These are phyloP conservation scores for Eunapius fragilis DNA, from an alignment of 37 sponge, comb jelly and placozoan species.

Conservation along the genomic window DNA sequence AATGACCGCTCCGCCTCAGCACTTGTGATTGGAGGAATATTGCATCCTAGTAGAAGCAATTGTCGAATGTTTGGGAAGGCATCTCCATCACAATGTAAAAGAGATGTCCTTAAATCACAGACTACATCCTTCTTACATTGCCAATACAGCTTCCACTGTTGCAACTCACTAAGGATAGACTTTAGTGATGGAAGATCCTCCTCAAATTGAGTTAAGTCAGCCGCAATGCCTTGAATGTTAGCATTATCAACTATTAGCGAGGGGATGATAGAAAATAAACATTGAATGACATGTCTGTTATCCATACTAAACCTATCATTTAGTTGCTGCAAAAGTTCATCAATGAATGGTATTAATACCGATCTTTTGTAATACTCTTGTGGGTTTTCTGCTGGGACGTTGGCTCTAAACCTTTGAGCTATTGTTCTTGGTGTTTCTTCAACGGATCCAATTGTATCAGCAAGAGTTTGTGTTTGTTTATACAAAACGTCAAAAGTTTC, in stretches of 20 bases:
- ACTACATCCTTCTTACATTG: not conserved
- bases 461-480: constrained; percentile 25
- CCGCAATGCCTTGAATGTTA: not conserved
- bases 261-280: constrained; percentile 25
- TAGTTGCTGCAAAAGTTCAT: constrained; percentile 23
- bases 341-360: constrained; percentile 49
- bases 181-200: constrained; percentile 34
- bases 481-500: constrained; percentile 35
- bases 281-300: constrained; percentile 9
- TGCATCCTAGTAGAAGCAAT: constrained; percentile 42
- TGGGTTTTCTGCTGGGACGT: constrained; percentile 21
- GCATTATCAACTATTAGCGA: not conserved
- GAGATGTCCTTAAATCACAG: constrained; percentile 16
- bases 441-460: constrained; percentile 22
- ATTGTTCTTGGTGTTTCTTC: constrained; percentile 41
- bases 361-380: constrained; percentile 41
- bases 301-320: constrained; percentile 23
- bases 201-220: too few relatives aligned
- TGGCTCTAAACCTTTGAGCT: constrained; percentile 24
- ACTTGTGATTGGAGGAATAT: constrained; percentile 51
- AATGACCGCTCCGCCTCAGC: constrained; percentile 44
- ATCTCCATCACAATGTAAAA: constrained; percentile 36
- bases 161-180: constrained; percentile 40
- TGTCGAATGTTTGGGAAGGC: constrained; percentile 45
- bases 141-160: constrained; percentile 41